Evolutionary conservation across 2,797 vertebrate species (phyloP), one percentile per base, ranked within the genome.

Genomic region (Lepus oiostolus): DNA sequence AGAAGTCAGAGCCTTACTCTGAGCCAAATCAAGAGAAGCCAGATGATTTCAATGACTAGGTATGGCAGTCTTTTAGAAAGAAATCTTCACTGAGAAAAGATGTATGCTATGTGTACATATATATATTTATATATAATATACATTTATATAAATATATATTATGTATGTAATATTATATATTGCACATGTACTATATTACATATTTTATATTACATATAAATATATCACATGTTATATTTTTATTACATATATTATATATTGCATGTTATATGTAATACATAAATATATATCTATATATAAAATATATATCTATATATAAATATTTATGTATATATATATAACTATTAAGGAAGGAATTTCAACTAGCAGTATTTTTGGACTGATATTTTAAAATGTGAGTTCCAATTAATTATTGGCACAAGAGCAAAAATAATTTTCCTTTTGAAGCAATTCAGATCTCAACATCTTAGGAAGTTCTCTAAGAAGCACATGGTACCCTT

Each of bases 401-500:
- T 93, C 4, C 21, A 26, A 76, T 79, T 90, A 68, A 86, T 90
- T 93, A 93, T 32, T 96, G 58, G n/a, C 77, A 86, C 2, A 83
- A 77, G 42, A 75, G 62, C 21, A 82, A 77, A 88, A 77, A 75
- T 21, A 8, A 76, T 75, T 71, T 71, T 70, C 5, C 50, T 86
- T 97, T 77, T 80, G n/a, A 93, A 82, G 38, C 50, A 71, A 4
- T 90, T 90, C 28, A 71, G 38, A 85, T 75, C 54, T 77, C 93
- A 90, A 70, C 50, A 91, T 88, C 35, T 75, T 82, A 4, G 16
- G 16, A 96, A 79, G 47, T 92, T 93, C 21, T 67, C 50, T 88
- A 42, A 82, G 14, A 91, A 32, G 28, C 67, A 71, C 79, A 88
- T 70, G 12, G 1, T 72, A 72, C 76, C 4, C 24, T 68, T 97